Evolutionary conservation across 2,113 vertebrate genomes (phyloP), one percentile per base, ranked within the genome.

Genomic region (Pachycephala philippinensis): DNA sequence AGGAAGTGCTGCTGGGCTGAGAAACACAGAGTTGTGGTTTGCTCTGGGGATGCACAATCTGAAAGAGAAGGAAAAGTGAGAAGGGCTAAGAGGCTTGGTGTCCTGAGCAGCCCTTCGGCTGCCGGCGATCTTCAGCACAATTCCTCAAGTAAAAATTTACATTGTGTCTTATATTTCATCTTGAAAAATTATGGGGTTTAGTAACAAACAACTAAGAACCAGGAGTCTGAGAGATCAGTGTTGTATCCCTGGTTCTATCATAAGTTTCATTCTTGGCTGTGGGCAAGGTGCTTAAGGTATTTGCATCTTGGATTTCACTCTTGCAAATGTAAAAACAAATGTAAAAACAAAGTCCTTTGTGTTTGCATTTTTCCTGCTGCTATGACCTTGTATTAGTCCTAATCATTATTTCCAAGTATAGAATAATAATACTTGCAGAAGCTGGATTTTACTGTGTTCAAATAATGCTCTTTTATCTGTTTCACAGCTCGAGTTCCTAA

Each of bases 401-500:
- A 40, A 47, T 66, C 15, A 3, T 65, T 65, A 47, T 64, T 94
- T 95, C 68, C 28, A 33, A 60, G 31, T 59, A 6, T 15, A 31
- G 35, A 74, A 21, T 20, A 54, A 66, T 9, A 71, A 26, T 61
- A 40, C 50, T 53, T 53, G 54, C 81, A 65, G 53, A 76, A 78
- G 31, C 64, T 60, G 52, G 2, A 30, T 56, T 84, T 89, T 47
- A 20, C 20, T 53, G 26, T 74, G 28, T 90, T 30, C 18, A 71
- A 90, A 63, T 95, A 84, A 72, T 50, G 16, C 63, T 93, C 40
- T n/a, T 95, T 60, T 95, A 66, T 97, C 59, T 97, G 47, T 96
- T 94, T 87, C 92, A 74, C 97, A 99, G 99, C 99, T 97, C 99
- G 99, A 26, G 99, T 99, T 90, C 99, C 99, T 45, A 99, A 99